Evolutionary conservation across 2,888 invertebrate species (phyloP).

Genomic region (Seira sanloemensis): DNA sequence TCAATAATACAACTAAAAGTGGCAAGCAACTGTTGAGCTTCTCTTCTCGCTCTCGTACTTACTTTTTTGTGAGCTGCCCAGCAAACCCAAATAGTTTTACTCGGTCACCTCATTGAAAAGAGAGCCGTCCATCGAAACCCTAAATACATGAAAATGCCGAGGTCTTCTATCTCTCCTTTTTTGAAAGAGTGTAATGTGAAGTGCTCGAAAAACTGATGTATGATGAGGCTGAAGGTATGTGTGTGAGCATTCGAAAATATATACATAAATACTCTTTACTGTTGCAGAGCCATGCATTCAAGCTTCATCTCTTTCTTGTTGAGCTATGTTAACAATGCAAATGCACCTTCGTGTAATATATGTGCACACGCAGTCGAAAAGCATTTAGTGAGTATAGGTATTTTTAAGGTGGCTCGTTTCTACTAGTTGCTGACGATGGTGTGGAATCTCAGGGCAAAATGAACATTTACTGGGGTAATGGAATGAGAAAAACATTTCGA

Average conservation of each 20-base stretch:
- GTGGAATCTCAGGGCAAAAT: neutral
- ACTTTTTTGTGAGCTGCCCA: conserved; percentile 40
- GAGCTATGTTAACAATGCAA: conserved; percentile 42
- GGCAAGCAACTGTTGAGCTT: conserved; percentile 40
- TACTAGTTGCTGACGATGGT: neutral
- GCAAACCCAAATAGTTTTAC: conserved; percentile 71
- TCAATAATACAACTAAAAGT: conserved; percentile 42
- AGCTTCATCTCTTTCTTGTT: conserved; percentile 24
- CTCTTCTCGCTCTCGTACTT: neutral
- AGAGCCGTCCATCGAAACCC: conserved; percentile 46
- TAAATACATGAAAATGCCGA: conserved; percentile 43
- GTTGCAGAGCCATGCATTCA: neutral
- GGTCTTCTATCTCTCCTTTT: conserved; percentile 28
- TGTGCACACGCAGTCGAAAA: conserved; percentile 2
- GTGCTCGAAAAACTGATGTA: neutral
- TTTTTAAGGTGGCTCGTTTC: neutral
- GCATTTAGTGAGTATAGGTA: neutral
- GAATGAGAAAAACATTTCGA: neutral
- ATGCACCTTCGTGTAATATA: neutral
- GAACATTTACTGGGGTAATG: conserved; percentile 4
- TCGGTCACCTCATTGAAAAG: conserved; percentile 71
- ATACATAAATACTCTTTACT: neutral
- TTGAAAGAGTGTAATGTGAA: conserved; percentile 10
- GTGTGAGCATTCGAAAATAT: neutral
- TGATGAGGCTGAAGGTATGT: neutral